Evolutionary conservation across 2,113 vertebrate genomes (phyloP).

Genomic region (Petromus typicus): DNA sequence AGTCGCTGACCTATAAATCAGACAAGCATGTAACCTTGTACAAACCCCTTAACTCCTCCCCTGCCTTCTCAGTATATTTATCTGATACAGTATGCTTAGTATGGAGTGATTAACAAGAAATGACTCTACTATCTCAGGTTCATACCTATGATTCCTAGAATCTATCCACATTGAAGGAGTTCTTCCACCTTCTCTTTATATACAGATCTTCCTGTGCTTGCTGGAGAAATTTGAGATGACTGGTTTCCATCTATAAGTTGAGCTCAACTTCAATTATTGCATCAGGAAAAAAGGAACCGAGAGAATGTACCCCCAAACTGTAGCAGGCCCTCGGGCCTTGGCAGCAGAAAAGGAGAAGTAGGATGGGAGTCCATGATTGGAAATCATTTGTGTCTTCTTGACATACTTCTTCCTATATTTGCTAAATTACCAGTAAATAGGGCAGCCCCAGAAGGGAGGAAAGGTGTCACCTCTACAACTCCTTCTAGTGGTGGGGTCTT

Average conservation of each 20-base stretch:
- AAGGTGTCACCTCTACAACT: conserved; percentile 27
- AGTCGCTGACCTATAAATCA: not conserved
- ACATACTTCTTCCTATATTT: not conserved
- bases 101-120: not conserved
- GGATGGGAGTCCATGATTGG: not conserved
- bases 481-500: conserved; percentile 63
- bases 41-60: conserved; percentile 14
- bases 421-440: not conserved
- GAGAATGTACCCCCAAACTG: not conserved
- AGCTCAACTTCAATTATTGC: conserved; percentile 13
- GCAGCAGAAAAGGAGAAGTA: not conserved
- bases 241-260: not conserved
- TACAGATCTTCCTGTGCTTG: not conserved
- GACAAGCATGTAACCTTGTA: not conserved
- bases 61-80: conserved; percentile 21
- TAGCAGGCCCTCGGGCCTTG: not conserved
- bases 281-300: conserved; percentile 12
- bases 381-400: not conserved
- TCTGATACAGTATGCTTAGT: not conserved
- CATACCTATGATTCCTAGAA: not conserved
- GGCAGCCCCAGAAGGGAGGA: not conserved
- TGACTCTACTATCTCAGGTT: not conserved
- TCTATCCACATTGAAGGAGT: not conserved
- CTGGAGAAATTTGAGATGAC: not conserved
- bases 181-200: conserved; percentile 26